These are phyloP conservation scores for Halichoerus grypus DNA, from an alignment of 2,113 vertebrate genomes.

Conservation along the genomic window DNA sequence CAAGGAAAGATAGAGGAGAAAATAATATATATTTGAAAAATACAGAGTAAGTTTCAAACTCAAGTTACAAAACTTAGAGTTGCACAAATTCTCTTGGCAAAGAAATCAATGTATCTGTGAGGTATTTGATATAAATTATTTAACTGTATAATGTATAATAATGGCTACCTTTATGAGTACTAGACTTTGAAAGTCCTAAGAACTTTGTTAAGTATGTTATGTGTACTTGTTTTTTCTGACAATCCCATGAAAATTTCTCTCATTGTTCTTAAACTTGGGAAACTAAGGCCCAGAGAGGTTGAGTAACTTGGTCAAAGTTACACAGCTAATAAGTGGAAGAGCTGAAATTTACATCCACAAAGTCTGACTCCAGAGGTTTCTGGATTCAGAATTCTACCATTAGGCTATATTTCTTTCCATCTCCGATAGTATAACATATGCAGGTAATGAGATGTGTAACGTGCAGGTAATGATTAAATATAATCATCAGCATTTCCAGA, in stretches of 20 bases:
- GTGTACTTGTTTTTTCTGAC: not conserved
- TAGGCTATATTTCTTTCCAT: not conserved
- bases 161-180: not conserved
- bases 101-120: constrained; percentile 7
- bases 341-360: not conserved
- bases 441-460: not conserved
- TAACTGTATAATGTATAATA: not conserved
- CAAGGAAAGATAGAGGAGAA: constrained; percentile 57
- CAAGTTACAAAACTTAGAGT: constrained; percentile 18
- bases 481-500: not conserved
- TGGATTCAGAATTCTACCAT: not conserved
- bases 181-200: not conserved
- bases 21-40: constrained; percentile 48
- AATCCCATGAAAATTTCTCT: not conserved
- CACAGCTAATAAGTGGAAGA: not conserved
- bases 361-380: not conserved
- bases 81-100: constrained; percentile 4
- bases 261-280: not conserved
- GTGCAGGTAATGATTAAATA: not conserved
- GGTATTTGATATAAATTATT: not conserved
- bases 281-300: constrained; percentile 3
- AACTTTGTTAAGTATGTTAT: not conserved
- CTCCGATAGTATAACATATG: not conserved
- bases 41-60: constrained; percentile 33
- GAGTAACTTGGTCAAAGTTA: constrained; percentile 28